These are phyloP conservation scores for Lagenorhynchus albirostris DNA, from an alignment of 2,113 vertebrate genomes.

Conservation along the genomic window DNA sequence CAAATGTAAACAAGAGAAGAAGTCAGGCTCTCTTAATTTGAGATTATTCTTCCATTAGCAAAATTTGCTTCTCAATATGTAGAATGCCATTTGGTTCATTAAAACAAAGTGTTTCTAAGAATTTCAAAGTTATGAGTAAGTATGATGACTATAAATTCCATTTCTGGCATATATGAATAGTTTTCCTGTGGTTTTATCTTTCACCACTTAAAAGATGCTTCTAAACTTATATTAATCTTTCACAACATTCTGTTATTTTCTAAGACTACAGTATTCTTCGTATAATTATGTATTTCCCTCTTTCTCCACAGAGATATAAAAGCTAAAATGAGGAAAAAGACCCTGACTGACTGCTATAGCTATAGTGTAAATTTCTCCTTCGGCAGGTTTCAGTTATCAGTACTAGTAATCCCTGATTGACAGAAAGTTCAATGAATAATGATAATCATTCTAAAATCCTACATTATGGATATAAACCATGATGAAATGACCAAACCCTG, in stretches of 20 bases:
- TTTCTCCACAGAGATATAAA: neutral
- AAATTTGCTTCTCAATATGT: constrained; percentile 10
- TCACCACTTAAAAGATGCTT: neutral
- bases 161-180: neutral
- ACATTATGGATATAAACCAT: neutral
- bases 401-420: neutral
- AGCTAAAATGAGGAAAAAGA: neutral
- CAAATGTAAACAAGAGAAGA: neutral
- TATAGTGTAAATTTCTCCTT: neutral
- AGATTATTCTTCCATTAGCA: neutral
- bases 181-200: neutral
- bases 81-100: neutral
- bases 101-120: constrained; percentile 36
- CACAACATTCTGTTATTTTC: neutral
- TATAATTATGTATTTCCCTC: neutral
- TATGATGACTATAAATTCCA: neutral
- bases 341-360: accelerated
- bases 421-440: neutral
- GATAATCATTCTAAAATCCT: neutral
- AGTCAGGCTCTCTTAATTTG: neutral
- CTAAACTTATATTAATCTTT: neutral
- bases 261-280: neutral
- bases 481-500: neutral
- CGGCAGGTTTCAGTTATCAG: neutral
- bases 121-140: constrained; percentile 18